Percentiles rank a stretch among this genome's conserved stretches.
phyloP scores from a whole-genome alignment of 2,888 invertebrate species.

The Mimas tiliae region DNA sequence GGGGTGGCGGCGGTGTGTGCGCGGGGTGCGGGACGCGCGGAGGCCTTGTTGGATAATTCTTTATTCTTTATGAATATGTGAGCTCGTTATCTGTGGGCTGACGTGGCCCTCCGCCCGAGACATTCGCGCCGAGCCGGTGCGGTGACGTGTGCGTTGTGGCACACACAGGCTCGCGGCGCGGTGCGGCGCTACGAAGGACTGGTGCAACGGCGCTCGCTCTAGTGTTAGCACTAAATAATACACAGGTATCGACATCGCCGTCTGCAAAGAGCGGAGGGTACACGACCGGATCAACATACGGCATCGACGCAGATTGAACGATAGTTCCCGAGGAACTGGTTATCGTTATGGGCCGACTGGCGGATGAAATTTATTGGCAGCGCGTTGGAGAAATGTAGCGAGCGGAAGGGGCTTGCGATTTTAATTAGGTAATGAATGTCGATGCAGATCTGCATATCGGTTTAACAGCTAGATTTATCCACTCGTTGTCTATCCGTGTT shows the following conservation, averaged over 20 bases:
- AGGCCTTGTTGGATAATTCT: conserved; percentile 79
- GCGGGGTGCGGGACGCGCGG: conserved; percentile 61
- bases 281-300: conserved; percentile 84
- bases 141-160: conserved; percentile 50
- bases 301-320: conserved; percentile 85
- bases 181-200: background rate
- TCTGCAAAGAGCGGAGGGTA: conserved; percentile 82
- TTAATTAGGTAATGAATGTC: conserved; percentile 85
- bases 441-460: conserved; percentile 84
- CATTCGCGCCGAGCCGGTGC: conserved; percentile 55
- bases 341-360: conserved; percentile 84
- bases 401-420: conserved; percentile 84
- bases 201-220: conserved; percentile 52
- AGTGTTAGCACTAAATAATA: conserved; percentile 81
- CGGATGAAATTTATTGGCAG: conserved; percentile 85
- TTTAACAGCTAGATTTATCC: conserved; percentile 82
- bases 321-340: conserved; percentile 85
- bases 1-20: conserved; percentile 63
- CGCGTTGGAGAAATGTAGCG: conserved; percentile 84
- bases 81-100: conserved; percentile 80
- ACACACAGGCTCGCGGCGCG: conserved; percentile 46
- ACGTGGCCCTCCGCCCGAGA: conserved; percentile 61
- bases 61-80: conserved; percentile 85
- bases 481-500: conserved; percentile 67
- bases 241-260: conserved; percentile 81